Percentiles rank a stretch among this genome's conserved stretches.
Evolutionary conservation across 2,888 invertebrate species (phyloP).

Genomic region (Quadroppia sp.): DNA sequence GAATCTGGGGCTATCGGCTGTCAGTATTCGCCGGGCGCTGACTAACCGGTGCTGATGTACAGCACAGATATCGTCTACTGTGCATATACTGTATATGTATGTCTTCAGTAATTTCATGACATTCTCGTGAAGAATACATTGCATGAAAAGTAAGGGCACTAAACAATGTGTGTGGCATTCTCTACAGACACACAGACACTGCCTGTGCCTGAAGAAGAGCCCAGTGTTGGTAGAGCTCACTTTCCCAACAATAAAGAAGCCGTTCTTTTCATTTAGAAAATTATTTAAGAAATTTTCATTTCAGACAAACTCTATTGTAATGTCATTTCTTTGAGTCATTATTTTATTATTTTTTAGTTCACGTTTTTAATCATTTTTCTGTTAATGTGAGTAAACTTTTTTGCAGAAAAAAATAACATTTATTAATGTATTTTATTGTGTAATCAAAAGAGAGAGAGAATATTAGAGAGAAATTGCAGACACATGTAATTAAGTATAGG

Average conservation of each 20-base stretch:
- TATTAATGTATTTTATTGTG: background rate
- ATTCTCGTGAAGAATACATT: slow-evolving; percentile 8
- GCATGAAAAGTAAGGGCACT: slow-evolving; percentile 19
- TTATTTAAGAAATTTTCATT: slow-evolving; percentile 3
- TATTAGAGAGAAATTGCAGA: background rate
- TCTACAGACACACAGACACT: background rate
- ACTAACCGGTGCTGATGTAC: background rate
- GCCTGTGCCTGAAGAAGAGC: background rate
- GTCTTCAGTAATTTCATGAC: slow-evolving; percentile 32
- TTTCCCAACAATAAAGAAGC: slow-evolving; percentile 1
- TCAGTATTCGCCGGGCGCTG: background rate
- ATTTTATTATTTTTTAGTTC: slow-evolving; percentile 5
- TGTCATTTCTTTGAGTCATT: slow-evolving; percentile 21
- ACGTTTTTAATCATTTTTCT: slow-evolving; percentile 35
- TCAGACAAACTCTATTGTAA: slow-evolving; percentile 2
- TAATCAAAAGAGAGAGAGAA: background rate
- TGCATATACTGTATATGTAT: slow-evolving; percentile 12
- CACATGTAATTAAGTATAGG: slow-evolving; percentile 16
- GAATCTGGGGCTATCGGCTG: background rate
- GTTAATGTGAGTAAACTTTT: slow-evolving; percentile 22
- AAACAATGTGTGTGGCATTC: slow-evolving; percentile 33
- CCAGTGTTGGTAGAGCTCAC: background rate
- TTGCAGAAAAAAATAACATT: background rate
- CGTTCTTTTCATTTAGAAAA: slow-evolving; percentile 24
- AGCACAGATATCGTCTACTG: background rate